These are phyloP conservation scores for Holothuria glaberrima DNA, from an alignment of 35 echinoderm and acorn worm species.

Conservation along the genomic window DNA sequence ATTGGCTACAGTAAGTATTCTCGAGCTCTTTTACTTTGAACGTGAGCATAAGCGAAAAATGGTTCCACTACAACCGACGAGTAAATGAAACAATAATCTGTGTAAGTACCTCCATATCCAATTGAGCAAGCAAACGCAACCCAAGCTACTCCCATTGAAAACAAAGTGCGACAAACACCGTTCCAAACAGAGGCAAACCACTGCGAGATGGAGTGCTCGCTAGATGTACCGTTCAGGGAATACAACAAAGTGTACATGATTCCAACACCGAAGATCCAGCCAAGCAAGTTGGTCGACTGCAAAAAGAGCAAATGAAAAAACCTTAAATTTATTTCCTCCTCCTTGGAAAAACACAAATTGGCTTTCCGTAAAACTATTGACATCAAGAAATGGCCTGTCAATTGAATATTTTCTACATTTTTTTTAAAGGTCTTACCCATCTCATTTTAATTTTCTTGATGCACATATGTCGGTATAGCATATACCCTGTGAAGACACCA, in stretches of 20 bases:
- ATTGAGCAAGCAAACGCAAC: slow-evolving; percentile 55
- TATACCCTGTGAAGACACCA: slow-evolving; percentile 63
- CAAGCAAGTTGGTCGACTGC: not conserved
- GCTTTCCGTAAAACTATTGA: too few species aligned
- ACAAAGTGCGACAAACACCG: slow-evolving; percentile 25
- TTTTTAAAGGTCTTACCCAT: not conserved
- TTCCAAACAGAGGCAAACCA: slow-evolving; percentile 28
- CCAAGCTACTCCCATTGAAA: slow-evolving; percentile 40
- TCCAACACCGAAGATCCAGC: not conserved
- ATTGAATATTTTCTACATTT: too few species aligned
- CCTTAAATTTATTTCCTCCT: too few species aligned
- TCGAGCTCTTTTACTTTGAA: too few species aligned
- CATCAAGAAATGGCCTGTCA: too few species aligned
- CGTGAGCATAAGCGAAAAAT: too few species aligned
- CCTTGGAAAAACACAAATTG: too few species aligned
- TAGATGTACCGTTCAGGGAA: not conserved
- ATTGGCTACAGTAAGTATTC: too few species aligned
- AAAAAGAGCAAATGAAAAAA: not conserved
- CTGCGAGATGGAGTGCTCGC: not conserved
- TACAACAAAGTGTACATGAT: slow-evolving; percentile 1
- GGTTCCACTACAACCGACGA: too few species aligned
- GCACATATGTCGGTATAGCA: slow-evolving; percentile 17
- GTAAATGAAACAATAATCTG: too few species aligned
- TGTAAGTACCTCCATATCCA: slow-evolving; percentile 67
- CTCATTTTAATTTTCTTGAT: slow-evolving; percentile 10